These are phyloP conservation scores for Acanthurus lineatus DNA, from an alignment of 2,797 vertebrate genomes.

Conservation along the genomic window DNA sequence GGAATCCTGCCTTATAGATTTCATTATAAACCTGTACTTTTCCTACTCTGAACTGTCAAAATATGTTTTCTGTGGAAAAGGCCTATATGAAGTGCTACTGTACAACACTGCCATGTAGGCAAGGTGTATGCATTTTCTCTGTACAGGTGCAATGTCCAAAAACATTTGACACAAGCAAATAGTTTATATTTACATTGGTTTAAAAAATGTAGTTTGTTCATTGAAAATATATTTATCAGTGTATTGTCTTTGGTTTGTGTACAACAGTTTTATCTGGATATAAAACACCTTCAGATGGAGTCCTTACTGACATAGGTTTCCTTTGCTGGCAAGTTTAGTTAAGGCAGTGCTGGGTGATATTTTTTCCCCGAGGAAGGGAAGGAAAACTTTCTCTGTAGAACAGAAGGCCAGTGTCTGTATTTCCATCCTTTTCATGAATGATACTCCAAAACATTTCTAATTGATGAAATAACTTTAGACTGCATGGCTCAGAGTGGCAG, in stretches of 20 bases:
- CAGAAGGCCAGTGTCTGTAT: constrained; percentile 39
- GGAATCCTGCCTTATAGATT: not conserved
- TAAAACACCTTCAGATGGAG: constrained; percentile 38
- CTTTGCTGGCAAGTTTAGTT: constrained; percentile 63
- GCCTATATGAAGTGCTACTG: not conserved
- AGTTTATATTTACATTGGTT: constrained; percentile 62
- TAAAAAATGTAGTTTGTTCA: constrained; percentile 59
- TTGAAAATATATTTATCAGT: constrained; percentile 72
- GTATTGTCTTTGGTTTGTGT: constrained; percentile 70
- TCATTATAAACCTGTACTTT: not conserved
- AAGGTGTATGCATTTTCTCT: constrained; percentile 14
- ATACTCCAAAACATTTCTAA: constrained; percentile 68
- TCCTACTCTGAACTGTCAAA: not conserved
- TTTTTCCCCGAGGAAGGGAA: constrained; percentile 47
- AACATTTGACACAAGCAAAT: constrained; percentile 8
- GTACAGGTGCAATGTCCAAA: constrained; percentile 12
- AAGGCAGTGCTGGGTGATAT: constrained; percentile 72
- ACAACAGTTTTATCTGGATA: constrained; percentile 46
- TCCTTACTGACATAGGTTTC: constrained; percentile 44
- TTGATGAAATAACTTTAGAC: constrained; percentile 46
- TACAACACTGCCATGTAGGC: not conserved
- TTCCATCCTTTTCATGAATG: constrained; percentile 41
- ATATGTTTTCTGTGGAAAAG: not conserved
- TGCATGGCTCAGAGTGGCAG: constrained; percentile 83
- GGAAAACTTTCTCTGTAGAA: constrained; percentile 45